These are phyloP conservation scores for Pseudomyrmex pallidus DNA, from an alignment of 1,140 invertebrate genomes.

Conservation along the genomic window DNA sequence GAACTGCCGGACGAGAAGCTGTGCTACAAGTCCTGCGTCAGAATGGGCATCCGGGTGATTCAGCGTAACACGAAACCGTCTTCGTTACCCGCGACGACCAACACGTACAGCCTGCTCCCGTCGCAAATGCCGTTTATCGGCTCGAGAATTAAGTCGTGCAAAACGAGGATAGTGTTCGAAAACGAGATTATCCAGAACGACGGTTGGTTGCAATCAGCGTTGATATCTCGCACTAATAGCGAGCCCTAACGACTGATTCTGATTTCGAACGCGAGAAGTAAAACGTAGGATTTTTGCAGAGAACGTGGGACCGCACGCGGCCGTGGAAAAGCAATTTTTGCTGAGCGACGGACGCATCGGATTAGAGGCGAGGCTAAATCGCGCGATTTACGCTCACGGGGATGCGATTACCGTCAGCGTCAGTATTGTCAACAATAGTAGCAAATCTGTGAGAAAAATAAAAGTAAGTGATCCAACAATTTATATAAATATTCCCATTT, in stretches of 20 bases:
- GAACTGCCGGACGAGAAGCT: slow-evolving; percentile 91
- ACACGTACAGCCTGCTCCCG: slow-evolving; percentile 77
- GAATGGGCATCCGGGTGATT: slow-evolving; percentile 93
- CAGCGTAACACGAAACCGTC: slow-evolving; percentile 86
- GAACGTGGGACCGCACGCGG: slow-evolving; percentile 81
- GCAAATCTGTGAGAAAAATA: slow-evolving; percentile 97
- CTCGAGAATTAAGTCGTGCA: slow-evolving; percentile 59
- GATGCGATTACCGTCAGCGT: slow-evolving; percentile 96
- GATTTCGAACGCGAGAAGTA: background rate
- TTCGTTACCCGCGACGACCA: slow-evolving; percentile 76
- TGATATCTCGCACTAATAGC: no score
- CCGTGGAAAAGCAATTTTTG: slow-evolving; percentile 87
- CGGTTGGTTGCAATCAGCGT: slow-evolving; percentile 62
- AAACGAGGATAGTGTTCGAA: slow-evolving; percentile 65
- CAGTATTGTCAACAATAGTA: slow-evolving; percentile 96
- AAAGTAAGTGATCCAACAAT: slow-evolving; percentile 86
- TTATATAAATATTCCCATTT: background rate
- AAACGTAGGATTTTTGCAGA: slow-evolving; percentile 65
- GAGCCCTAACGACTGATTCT: no score
- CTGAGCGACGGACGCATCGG: slow-evolving; percentile 89
- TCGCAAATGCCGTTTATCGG: slow-evolving; percentile 44
- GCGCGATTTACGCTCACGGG: slow-evolving; percentile 96
- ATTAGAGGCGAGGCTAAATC: slow-evolving; percentile 96
- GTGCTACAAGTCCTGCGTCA: slow-evolving; percentile 90
- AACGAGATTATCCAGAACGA: slow-evolving; percentile 75